These are phyloP conservation scores for Drosophila parabipectinata DNA, from an alignment of 1,140 invertebrate species.

Conservation along the genomic window DNA sequence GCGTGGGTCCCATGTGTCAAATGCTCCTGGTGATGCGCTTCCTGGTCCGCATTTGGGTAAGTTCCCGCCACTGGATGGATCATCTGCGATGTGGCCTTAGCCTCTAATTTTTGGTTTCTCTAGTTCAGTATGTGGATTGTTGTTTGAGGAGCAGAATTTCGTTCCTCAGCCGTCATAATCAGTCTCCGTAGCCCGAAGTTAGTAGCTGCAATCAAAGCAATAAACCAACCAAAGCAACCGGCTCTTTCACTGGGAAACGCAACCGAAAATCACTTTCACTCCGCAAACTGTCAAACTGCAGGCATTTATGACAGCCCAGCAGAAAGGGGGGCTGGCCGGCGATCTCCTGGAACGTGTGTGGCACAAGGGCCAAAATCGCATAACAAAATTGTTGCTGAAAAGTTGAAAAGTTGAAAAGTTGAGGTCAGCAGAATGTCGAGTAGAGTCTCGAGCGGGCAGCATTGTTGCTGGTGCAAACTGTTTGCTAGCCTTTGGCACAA, in stretches of 20 bases:
- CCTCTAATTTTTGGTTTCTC: slow-evolving; percentile 14
- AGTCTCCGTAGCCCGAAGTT: slow-evolving; percentile 35
- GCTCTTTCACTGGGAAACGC: slow-evolving; percentile 11
- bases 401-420: slow-evolving; percentile 79
- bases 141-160: slow-evolving; percentile 38
- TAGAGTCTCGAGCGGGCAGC: slow-evolving; percentile 28
- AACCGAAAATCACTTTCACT: slow-evolving; percentile 65
- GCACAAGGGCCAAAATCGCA: slow-evolving; percentile 50
- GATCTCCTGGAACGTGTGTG: background rate
- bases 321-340: too few relatives aligned
- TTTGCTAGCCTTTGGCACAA: too few relatives aligned
- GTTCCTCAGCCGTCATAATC: slow-evolving; percentile 21
- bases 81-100: background rate
- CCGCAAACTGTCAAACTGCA: too few relatives aligned
- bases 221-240: slow-evolving; percentile 59
- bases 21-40: slow-evolving; percentile 43
- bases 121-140: slow-evolving; percentile 48
- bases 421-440: slow-evolving; percentile 73
- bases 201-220: slow-evolving; percentile 64
- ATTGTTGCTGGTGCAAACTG: slow-evolving; percentile 64
- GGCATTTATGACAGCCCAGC: too few relatives aligned
- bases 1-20: slow-evolving; percentile 49
- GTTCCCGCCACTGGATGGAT: background rate
- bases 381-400: slow-evolving; percentile 80
- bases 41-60: slow-evolving; percentile 46